These are phyloP conservation scores for Lepus oiostolus DNA, from an alignment of 2,797 vertebrate genomes.

Conservation along the genomic window DNA sequence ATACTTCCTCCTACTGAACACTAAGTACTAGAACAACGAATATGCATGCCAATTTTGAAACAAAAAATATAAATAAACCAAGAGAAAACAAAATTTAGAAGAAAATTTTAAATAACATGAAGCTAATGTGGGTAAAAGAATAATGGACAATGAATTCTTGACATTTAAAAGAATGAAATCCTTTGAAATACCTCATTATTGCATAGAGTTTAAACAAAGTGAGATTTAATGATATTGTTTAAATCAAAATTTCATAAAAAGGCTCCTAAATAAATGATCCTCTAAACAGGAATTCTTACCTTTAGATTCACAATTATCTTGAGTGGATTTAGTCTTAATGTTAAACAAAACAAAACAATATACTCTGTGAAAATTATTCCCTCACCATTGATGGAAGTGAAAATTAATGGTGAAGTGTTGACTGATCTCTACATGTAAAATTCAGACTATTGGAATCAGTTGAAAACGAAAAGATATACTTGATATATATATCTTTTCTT, in stretches of 20 bases:
- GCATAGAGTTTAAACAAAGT: neutral
- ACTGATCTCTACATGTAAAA: constrained; percentile 59
- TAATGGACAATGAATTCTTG: neutral
- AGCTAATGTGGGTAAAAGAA: neutral
- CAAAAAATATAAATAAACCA: neutral
- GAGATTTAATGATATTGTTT: neutral
- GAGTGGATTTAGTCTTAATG: constrained; percentile 25
- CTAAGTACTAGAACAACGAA: neutral
- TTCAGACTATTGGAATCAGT: constrained; percentile 1
- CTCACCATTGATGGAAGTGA: constrained; percentile 46
- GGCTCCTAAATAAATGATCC: neutral
- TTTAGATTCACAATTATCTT: neutral
- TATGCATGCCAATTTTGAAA: neutral
- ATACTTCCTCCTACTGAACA: neutral
- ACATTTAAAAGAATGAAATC: neutral
- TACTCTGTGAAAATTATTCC: neutral
- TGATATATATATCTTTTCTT: constrained; percentile 63
- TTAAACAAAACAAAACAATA: constrained; percentile 29
- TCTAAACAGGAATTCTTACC: neutral
- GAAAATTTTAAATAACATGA: neutral
- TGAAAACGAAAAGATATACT: constrained; percentile 76
- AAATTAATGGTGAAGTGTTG: constrained; percentile 61
- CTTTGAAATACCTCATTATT: neutral
- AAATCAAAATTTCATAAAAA: neutral
- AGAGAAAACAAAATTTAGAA: neutral